These are phyloP conservation scores for Abrostola tripartita DNA, from an alignment of 2,888 invertebrate species.

Conservation along the genomic window DNA sequence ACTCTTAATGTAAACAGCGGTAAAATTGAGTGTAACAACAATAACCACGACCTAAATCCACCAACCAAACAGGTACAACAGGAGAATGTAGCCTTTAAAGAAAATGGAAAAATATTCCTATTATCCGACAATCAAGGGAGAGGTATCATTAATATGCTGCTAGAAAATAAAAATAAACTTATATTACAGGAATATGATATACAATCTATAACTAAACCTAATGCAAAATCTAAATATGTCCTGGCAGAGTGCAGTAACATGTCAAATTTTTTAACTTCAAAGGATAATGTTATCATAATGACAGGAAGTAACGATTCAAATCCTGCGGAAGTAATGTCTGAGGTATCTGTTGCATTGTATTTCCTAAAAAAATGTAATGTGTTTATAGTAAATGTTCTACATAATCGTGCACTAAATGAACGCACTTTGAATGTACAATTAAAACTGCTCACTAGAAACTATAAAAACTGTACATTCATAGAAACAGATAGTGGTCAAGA, in stretches of 20 bases:
- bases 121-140: constrained; percentile 10
- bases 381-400: constrained; percentile 2
- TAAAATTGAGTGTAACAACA: neutral
- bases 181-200: constrained; percentile 4
- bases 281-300: constrained; percentile 4
- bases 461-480: constrained; percentile 11
- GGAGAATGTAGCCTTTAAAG: no score
- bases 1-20: no score
- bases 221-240: constrained; percentile 10
- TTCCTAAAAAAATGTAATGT: constrained; percentile 11
- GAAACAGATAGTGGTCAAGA: neutral
- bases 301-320: constrained; percentile 13
- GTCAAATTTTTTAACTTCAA: neutral
- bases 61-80: neutral
- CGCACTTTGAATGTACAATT: constrained; percentile 6
- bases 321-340: constrained; percentile 9
- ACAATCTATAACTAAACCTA: constrained; percentile 9
- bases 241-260: neutral
- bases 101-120: neutral
- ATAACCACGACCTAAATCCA: neutral
- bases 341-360: constrained; percentile 9
- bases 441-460: constrained; percentile 8
- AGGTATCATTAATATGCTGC: neutral
- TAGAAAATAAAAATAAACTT: constrained; percentile 2
- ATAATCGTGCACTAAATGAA: constrained; percentile 12